Evolutionary conservation across 1,140 invertebrate species (phyloP), one percentile per base, ranked within the genome.

Genomic region (Adoxophyes honmai): DNA sequence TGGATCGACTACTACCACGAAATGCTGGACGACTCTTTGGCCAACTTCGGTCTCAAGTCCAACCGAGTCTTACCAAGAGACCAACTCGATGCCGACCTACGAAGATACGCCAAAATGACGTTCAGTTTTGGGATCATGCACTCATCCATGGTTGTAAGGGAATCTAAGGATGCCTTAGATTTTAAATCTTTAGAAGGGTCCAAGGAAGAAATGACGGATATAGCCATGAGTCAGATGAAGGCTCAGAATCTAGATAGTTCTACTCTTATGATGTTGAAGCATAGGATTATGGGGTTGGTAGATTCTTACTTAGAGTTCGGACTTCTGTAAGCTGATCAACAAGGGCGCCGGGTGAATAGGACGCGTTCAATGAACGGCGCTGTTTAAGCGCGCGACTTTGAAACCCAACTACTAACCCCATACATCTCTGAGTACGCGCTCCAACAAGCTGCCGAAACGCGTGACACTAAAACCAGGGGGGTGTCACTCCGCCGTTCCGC

Each of bases 1-100:
- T 75, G 73, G 73, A 48, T 75, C 1, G 65, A 70, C 21, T 68
- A 64, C 18, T 75, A 75, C 37, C 63, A 72, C 33, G 38, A 55
- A 9, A 51, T 57, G 35, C 39, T 75, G 16, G 64, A 72, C 5
- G 48, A 60, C 36, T 55, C 55, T 10, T 54, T 70, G n/a, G 53
- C 55, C 6, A 52, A 64, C 14, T 61, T 28, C n/a, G 66, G 55
- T 9, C 42, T 75, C 0, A 73, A 70, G 55, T 54, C 56, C 0
- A 64, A 59, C 6, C 54, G 34, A 3, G 15, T 64, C 3, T 73
- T 66, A 14, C 59, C 67, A 0, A 68, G 55, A 51, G 64, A 71
- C 28, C 57, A 68, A 38, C 39, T 71, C 3, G 68, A 74, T 38
- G 58, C 64, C 9, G 71, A 74, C 18, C 34, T 74, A 4, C 63